Conservation (phyloP, 2,113 vertebrate genomes). For the Heloderma charlesbogerti region DNA sequence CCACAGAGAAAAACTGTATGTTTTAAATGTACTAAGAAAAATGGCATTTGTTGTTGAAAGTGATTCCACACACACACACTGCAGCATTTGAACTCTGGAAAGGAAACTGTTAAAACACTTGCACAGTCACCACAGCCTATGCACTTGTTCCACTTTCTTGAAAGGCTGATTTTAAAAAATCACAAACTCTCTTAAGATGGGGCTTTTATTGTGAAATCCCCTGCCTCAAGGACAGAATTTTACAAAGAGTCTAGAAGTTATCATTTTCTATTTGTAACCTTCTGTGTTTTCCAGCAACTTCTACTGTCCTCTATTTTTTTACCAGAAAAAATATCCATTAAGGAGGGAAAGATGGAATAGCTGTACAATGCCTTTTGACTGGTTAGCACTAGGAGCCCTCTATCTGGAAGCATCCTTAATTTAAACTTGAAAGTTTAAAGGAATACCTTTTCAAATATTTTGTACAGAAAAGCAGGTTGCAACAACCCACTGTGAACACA, state of each 20-base stretch:
- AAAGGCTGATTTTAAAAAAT: conserved; percentile 16
- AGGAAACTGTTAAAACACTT: not conserved
- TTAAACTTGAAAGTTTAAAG: not conserved
- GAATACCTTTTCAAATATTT: conserved; percentile 14
- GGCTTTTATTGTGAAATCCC: too few species aligned
- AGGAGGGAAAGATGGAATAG: too few species aligned
- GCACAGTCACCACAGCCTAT: not conserved
- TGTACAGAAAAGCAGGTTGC: conserved; percentile 6
- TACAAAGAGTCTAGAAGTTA: too few species aligned
- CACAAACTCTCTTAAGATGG: not conserved
- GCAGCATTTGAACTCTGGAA: conserved; percentile 4
- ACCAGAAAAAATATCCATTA: too few species aligned
- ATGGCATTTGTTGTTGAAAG: not conserved
- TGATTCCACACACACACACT: not conserved
- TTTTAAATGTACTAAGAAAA: conserved; percentile 12
- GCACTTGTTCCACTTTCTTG: conserved; percentile 9
- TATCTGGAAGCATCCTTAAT: not conserved
- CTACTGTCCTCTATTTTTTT: too few species aligned
- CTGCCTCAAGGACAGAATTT: too few species aligned
- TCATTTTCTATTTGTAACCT: too few species aligned
- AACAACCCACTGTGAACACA: not conserved
- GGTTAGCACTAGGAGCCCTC: too few species aligned
- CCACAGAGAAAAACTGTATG: not conserved
- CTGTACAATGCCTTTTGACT: too few species aligned
- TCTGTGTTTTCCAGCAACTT: too few species aligned